Evolutionary conservation across 1,140 invertebrate species (phyloP).

Genomic region (Bacillus rossius): DNA sequence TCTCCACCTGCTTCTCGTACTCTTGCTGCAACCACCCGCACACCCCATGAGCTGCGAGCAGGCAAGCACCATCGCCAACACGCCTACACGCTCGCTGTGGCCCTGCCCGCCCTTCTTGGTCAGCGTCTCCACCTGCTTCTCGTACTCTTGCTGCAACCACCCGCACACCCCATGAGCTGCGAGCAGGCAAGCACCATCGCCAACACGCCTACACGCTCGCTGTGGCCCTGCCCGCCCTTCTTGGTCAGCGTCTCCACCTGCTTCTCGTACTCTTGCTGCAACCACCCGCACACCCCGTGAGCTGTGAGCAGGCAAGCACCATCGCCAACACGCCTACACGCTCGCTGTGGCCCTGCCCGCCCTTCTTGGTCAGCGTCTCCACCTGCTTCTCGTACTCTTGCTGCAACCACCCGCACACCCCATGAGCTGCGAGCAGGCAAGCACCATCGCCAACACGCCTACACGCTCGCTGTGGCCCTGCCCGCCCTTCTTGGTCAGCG

Average conservation of each 20-base stretch:
- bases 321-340: too few relatives aligned
- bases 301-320: background rate
- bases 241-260: constrained; percentile 85
- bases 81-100: constrained; percentile 80
- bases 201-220: constrained; percentile 81
- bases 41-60: background rate
- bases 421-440: background rate
- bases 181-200: too few relatives aligned
- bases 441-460: too few relatives aligned
- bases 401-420: constrained; percentile 41
- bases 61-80: too few relatives aligned
- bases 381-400: constrained; percentile 89
- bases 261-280: constrained; percentile 83
- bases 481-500: constrained; percentile 80
- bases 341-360: constrained; percentile 80
- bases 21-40: constrained; percentile 57
- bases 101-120: constrained; percentile 84
- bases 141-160: constrained; percentile 71
- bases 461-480: constrained; percentile 83
- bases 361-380: constrained; percentile 82
- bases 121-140: constrained; percentile 84
- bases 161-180: constrained; percentile 1
- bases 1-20: constrained; percentile 87
- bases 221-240: constrained; percentile 81
- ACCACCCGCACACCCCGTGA: constrained; percentile 12